Base-by-base conservation (phyloP, 2,797 vertebrate species). In the Hoplostethus atlanticus region DNA sequence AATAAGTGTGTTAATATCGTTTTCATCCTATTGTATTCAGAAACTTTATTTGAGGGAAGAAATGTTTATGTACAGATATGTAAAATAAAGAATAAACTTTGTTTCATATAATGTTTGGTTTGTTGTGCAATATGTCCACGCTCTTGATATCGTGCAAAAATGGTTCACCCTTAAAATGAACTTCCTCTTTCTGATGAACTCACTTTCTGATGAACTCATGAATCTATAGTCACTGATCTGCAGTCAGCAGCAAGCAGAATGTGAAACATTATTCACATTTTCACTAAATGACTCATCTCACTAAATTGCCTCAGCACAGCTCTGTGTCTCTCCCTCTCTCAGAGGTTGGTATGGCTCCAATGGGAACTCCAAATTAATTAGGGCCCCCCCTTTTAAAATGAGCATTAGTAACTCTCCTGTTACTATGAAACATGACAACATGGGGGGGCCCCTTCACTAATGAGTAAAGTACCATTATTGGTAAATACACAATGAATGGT, bases 61-160 rank as follows among this genome's bases (percentile, higher is more conserved):
- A 94, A 96, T 96, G 96, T 94, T 97, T 97, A 96, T 98, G 97
- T 99, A 99, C 93, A 99, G 97, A 98, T 96, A 97, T 99, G 97
- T 99, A 98, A 98, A 98, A 99, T 98, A 98, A 98, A 97, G 95
- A 94, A 93, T 95, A 96, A 97, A 97, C 94, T 93, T 98, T 98
- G 96, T 98, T 99, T 99, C 96, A 93, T 98, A 99, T 84, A 94
- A 86, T 68, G 90, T 54, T 48, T n/a, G 76, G 76, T 53, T 68
- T 85, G 68, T 28, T 7, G 76, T 64, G 64, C 15, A 48, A 2
- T 83, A n/a, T 79, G 59, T 83, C 68, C 4, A n/a, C 5, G 52
- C 42, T 36, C 0, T 40, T 40, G 38, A 2, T 40, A 40, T 2
- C 9, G 38, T 40, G 0, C 38, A 40, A 8, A 40, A 8, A 12